These are phyloP conservation scores for Sphaerophoria rueppellii DNA, from an alignment of 2,888 invertebrate species.

Conservation along the genomic window DNA sequence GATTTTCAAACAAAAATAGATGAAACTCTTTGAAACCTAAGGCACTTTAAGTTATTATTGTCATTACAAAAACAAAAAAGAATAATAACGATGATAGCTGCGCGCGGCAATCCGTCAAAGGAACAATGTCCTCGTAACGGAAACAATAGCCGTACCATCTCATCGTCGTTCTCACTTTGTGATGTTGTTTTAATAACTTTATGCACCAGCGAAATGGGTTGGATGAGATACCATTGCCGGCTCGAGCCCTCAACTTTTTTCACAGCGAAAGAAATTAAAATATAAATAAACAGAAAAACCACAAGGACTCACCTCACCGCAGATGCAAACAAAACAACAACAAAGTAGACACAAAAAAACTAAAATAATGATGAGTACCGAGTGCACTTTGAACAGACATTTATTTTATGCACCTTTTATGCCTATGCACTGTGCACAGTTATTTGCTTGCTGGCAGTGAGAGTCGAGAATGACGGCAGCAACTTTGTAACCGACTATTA, in stretches of 20 bases:
- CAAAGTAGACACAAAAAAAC: constrained; percentile 4
- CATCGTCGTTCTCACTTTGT: constrained; percentile 25
- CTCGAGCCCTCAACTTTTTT: not conserved
- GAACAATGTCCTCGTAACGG: constrained; percentile 48
- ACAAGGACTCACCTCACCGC: constrained; percentile 35
- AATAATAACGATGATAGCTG: not conserved
- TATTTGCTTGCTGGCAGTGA: no score
- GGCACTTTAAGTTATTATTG: not conserved
- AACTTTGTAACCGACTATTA: constrained; percentile 26
- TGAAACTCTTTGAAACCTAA: constrained; percentile 17
- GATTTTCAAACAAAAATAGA: not conserved
- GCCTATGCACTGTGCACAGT: constrained; percentile 51
- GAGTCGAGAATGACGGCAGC: no score
- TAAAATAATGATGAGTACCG: constrained; percentile 46
- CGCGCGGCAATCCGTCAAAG: constrained; percentile 37
- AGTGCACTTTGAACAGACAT: constrained; percentile 45
- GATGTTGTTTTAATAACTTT: constrained; percentile 34
- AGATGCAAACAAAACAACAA: not conserved
- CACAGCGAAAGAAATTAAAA: constrained; percentile 48
- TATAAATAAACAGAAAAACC: constrained; percentile 26
- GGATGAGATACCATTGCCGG: not conserved
- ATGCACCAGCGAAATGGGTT: constrained; percentile 43
- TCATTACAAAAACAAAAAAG: constrained; percentile 11
- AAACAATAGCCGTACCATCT: constrained; percentile 40
- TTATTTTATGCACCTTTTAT: constrained; percentile 55